phyloP scores from a whole-genome alignment of 2,797 vertebrate species.

The Erithacus rubecula region DNA sequence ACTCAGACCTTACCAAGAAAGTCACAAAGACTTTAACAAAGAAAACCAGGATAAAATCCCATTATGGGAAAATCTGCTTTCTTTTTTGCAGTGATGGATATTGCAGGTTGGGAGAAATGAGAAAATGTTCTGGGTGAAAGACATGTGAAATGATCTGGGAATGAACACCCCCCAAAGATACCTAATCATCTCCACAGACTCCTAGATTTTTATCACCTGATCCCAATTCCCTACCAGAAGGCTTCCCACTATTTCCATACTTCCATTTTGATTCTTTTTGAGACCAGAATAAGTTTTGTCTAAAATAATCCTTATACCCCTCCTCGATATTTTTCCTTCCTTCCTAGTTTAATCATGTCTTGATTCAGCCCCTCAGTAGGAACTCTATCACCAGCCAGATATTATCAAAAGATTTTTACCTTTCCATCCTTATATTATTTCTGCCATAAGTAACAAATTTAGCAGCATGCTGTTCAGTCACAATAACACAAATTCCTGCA shows the following conservation, averaged over 20 bases:
- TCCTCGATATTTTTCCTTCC: not conserved
- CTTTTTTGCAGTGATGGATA: not conserved
- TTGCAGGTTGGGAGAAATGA: not conserved
- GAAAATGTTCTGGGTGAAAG: not conserved
- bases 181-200: not conserved
- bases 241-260: not conserved
- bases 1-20: not conserved
- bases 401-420: not conserved
- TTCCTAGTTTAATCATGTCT: not conserved
- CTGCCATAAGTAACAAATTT: not conserved
- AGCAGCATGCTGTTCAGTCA: not conserved
- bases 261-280: not conserved
- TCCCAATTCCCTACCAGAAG: not conserved
- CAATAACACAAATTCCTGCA: not conserved
- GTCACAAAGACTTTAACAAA: not conserved
- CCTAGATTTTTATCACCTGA: not conserved
- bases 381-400: not conserved
- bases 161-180: not conserved
- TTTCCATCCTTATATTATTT: not conserved
- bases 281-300: not conserved
- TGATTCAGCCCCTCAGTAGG: not conserved
- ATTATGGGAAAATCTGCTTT: not conserved
- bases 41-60: not conserved
- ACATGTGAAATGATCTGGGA: not conserved
- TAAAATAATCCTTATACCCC: not conserved